Conservation (phyloP, 2,113 vertebrate genomes). For the Dasyornis broadbenti region DNA sequence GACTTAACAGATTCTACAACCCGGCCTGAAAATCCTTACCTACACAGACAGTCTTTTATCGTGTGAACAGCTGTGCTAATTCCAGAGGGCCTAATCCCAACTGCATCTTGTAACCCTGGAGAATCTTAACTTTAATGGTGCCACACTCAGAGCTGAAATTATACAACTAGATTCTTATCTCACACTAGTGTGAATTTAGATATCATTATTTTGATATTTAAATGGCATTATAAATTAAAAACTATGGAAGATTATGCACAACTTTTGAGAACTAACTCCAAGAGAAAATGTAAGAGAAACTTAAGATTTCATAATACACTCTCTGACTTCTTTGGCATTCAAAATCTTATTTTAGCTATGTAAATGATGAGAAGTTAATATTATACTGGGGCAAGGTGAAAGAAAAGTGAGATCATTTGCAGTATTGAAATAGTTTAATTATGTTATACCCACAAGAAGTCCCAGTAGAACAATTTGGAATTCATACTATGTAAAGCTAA, state of each 20-base stretch:
- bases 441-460: conserved; percentile 23
- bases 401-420: conserved; percentile 32
- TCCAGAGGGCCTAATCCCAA: neutral
- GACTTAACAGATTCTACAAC: neutral
- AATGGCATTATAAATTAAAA: neutral
- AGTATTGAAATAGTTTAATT: conserved; percentile 43
- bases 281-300: neutral
- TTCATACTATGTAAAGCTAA: conserved; percentile 33
- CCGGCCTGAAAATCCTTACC: neutral
- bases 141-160: neutral
- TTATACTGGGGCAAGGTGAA: neutral
- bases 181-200: neutral
- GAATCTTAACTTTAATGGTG: neutral
- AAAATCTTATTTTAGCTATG: conserved; percentile 46
- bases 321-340: neutral
- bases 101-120: neutral
- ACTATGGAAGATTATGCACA: neutral
- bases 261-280: neutral
- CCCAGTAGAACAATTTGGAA: conserved; percentile 16
- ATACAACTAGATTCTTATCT: neutral
- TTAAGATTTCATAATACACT: neutral
- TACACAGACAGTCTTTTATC: neutral
- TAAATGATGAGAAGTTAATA: conserved; percentile 42
- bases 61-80: neutral
- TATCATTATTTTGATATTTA: neutral